Percentiles rank a stretch among this genome's conserved stretches.
Conservation (phyloP, 1,140 invertebrate species). For the Zaprionus lachaisei region DNA sequence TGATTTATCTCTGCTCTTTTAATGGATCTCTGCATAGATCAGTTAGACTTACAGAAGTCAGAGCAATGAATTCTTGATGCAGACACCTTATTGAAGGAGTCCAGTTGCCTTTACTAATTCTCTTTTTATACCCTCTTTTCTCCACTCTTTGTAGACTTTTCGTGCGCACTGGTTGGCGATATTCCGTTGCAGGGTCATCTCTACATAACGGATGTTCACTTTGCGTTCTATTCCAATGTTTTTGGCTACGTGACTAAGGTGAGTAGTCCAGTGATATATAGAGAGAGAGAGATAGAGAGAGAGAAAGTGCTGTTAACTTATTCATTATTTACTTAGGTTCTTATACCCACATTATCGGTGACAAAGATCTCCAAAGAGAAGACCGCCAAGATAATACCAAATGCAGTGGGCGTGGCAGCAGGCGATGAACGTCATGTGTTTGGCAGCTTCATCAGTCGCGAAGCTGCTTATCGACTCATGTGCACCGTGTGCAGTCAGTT, state of each 20-base stretch:
- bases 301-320: not conserved
- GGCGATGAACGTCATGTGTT: slow-evolving; percentile 94
- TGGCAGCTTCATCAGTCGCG: slow-evolving; percentile 94
- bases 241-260: slow-evolving; percentile 97
- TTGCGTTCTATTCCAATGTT: slow-evolving; percentile 97
- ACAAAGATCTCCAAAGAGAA: slow-evolving; percentile 95
- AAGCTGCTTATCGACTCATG: slow-evolving; percentile 94
- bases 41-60: too few species aligned
- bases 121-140: too few species aligned
- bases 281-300: not conserved
- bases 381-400: slow-evolving; percentile 95
- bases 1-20: too few species aligned
- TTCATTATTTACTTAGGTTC: slow-evolving; percentile 86
- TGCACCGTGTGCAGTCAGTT: slow-evolving; percentile 88
- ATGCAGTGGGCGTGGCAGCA: slow-evolving; percentile 95
- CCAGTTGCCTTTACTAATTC: too few species aligned
- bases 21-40: too few species aligned
- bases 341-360: slow-evolving; percentile 93
- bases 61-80: too few species aligned
- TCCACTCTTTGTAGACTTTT: slow-evolving; percentile 90
- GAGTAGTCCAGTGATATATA: slow-evolving; percentile 50
- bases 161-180: slow-evolving; percentile 95
- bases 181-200: slow-evolving; percentile 96
- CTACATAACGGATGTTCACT: slow-evolving; percentile 96
- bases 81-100: too few species aligned